These are phyloP conservation scores for Drosophila repleta DNA, from an alignment of 1,140 invertebrate genomes.

Conservation along the genomic window DNA sequence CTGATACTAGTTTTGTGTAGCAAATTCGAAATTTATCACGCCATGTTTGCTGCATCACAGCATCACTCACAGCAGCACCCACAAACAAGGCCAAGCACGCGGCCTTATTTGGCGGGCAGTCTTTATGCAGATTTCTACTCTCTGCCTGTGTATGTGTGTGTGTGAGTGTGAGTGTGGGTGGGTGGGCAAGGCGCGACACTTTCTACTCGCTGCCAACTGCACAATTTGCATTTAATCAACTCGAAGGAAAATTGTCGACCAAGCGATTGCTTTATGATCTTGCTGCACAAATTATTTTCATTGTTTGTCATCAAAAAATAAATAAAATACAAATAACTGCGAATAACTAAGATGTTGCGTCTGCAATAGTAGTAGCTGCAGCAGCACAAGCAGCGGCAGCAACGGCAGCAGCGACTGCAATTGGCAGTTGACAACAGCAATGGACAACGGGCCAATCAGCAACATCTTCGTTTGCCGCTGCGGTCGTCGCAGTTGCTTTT, in stretches of 20 bases:
- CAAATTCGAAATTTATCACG: constrained; percentile 81
- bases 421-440: constrained; percentile 74
- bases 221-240: constrained; percentile 62
- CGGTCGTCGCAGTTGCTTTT: constrained; percentile 73
- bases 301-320: constrained; percentile 31
- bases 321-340: constrained; percentile 9
- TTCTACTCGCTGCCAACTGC: constrained; percentile 57
- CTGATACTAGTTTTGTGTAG: constrained; percentile 77
- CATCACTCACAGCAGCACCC: constrained; percentile 65
- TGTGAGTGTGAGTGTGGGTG: constrained; percentile 65
- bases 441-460: constrained; percentile 73
- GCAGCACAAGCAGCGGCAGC: constrained; percentile 15
- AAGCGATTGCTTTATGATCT: constrained; percentile 57
- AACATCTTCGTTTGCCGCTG: constrained; percentile 69
- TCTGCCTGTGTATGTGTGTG: neutral
- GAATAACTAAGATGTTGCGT: constrained; percentile 19
- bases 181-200: constrained; percentile 65
- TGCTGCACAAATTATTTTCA: constrained; percentile 64
- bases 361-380: constrained; percentile 36
- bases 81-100: constrained; percentile 55
- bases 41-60: constrained; percentile 50
- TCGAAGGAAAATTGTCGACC: constrained; percentile 23
- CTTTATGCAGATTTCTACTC: constrained; percentile 63
- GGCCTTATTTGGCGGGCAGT: constrained; percentile 63
- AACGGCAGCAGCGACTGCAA: constrained; percentile 53